Percentiles rank a stretch among this genome's conserved stretches.
Conservation (phyloP, 1,140 invertebrate species). For the Sesamia nonagrioides region DNA sequence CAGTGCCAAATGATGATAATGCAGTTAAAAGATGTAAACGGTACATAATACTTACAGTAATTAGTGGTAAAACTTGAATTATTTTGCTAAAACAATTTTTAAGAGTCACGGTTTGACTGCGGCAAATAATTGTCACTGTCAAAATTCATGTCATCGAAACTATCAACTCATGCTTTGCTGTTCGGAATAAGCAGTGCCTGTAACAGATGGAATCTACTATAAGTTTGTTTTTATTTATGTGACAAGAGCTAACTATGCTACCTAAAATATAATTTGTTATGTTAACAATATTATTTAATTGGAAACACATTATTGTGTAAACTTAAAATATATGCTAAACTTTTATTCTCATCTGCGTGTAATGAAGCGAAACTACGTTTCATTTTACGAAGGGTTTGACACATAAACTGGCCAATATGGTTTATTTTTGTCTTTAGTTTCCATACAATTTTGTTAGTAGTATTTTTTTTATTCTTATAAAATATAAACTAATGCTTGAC, state of each 20-base stretch:
- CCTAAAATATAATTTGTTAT: no score
- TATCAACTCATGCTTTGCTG: conserved; percentile 30
- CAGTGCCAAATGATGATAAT: not conserved
- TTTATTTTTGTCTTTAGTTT: not conserved
- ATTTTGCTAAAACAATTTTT: conserved; percentile 57
- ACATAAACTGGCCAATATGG: not conserved
- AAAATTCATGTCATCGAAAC: conserved; percentile 38
- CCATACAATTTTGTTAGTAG: no score
- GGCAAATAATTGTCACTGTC: conserved; percentile 48
- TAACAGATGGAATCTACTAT: no score
- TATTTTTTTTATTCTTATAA: no score
- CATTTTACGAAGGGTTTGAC: not conserved
- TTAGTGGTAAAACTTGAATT: conserved; percentile 1
- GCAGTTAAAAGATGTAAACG: not conserved
- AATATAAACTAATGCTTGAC: no score
- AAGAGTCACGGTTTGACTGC: conserved; percentile 74
- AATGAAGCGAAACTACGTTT: conserved; percentile 14
- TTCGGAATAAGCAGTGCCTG: not conserved
- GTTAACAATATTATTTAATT: no score
- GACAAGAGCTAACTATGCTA: no score
- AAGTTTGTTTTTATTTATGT: no score
- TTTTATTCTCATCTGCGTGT: not conserved
- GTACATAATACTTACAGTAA: conserved; percentile 19
- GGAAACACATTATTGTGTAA: no score
- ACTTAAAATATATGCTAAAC: no score